Percentiles rank a stretch among this genome's conserved stretches.
These are phyloP conservation scores for Brachionus calyciflorus DNA, from an alignment of 1,140 invertebrate genomes.

Conservation along the genomic window DNA sequence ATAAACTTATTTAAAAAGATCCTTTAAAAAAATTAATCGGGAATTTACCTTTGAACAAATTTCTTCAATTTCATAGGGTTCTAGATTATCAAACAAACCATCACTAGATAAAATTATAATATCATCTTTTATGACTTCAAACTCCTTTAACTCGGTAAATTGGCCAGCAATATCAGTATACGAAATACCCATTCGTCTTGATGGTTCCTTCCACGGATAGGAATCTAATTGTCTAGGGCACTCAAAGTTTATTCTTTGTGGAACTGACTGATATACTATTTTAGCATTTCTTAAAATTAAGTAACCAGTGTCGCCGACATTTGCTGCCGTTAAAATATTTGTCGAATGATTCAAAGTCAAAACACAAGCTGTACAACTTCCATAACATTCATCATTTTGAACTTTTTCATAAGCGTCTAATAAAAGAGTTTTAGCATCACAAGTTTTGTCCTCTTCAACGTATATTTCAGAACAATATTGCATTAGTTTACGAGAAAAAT, in stretches of 20 bases:
- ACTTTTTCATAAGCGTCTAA: conserved; percentile 17
- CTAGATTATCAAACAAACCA: conserved; percentile 96
- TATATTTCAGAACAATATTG: conserved; percentile 79
- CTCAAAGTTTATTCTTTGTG: conserved; percentile 70
- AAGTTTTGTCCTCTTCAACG: conserved; percentile 78
- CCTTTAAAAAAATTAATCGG: too few species aligned
- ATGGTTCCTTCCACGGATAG: conserved; percentile 39
- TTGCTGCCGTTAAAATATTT: conserved; percentile 84
- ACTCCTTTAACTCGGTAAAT: conserved; percentile 71
- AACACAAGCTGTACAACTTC: conserved; percentile 94
- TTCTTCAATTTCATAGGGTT: conserved; percentile 79
- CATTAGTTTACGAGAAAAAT: conserved; percentile 91
- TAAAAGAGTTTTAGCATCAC: conserved; percentile 68
- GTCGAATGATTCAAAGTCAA: conserved; percentile 84
- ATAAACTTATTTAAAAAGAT: too few species aligned
- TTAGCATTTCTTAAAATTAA: conserved; percentile 78
- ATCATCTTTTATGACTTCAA: conserved; percentile 87
- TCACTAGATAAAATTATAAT: conserved; percentile 92
- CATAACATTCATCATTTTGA: conserved; percentile 29
- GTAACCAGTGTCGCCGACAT: conserved; percentile 97
- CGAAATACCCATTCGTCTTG: background rate
- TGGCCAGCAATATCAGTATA: conserved; percentile 64
- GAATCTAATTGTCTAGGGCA: conserved; percentile 41
- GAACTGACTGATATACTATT: conserved; percentile 85
- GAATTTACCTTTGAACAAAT: conserved; percentile 69